phyloP scores from a whole-genome alignment of 2,888 invertebrate species.

The Pristionchus entomophagus region DNA sequence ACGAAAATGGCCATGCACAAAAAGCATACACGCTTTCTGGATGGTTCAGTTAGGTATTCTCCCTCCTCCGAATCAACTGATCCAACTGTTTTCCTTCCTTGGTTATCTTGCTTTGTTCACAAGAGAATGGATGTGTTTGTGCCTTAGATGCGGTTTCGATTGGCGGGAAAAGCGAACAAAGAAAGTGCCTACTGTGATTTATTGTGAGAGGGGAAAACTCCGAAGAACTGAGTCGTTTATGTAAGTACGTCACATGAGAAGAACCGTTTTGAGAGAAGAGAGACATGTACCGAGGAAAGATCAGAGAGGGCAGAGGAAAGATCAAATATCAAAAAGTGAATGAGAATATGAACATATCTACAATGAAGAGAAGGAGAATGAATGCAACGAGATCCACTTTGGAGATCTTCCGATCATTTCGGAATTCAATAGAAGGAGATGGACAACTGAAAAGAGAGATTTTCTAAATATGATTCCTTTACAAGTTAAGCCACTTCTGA shows the following conservation, averaged over 20 bases:
- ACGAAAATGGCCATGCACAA: neutral
- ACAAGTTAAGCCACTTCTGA: neutral
- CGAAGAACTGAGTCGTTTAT: slow-evolving; percentile 12
- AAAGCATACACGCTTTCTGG: too few relatives aligned
- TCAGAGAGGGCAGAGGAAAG: slow-evolving; percentile 4
- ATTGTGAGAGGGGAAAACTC: slow-evolving; percentile 5
- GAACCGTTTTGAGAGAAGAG: slow-evolving; percentile 5
- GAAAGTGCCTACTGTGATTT: neutral
- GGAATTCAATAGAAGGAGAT: slow-evolving; percentile 20
- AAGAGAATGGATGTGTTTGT: neutral
- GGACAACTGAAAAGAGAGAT: slow-evolving; percentile 47
- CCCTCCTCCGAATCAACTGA: too few relatives aligned
- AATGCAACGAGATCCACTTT: slow-evolving; percentile 47
- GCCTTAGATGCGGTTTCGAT: neutral
- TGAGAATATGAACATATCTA: slow-evolving; percentile 47
- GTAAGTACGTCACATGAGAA: neutral
- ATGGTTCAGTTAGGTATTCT: too few relatives aligned
- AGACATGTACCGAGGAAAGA: slow-evolving; percentile 15
- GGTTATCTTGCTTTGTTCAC: neutral
- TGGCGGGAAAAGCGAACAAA: slow-evolving; percentile 25
- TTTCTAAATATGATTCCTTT: neutral
- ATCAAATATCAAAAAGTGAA: slow-evolving; percentile 35
- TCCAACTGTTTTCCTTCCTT: too few relatives aligned
- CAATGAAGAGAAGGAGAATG: slow-evolving; percentile 44
- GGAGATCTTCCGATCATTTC: slow-evolving; percentile 44